Conservation (phyloP, 1,140 invertebrate species). For the Contarinia nasturtii region DNA sequence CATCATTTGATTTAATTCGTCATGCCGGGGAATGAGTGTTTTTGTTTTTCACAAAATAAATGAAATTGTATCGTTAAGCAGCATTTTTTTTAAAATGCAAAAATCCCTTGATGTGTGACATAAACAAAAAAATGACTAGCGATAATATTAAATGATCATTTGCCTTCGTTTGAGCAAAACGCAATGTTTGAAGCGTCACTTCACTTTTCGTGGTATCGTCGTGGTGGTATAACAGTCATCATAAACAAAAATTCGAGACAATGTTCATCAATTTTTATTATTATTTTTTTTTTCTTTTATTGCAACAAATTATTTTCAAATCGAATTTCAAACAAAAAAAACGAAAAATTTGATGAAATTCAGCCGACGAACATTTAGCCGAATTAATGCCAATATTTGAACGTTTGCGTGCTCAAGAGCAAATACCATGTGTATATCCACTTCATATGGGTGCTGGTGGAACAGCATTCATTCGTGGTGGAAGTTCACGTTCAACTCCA, state of each 20-base stretch:
- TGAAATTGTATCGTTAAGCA: not conserved
- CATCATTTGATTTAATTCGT: not conserved
- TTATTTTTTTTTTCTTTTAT: no score
- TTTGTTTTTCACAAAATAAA: not conserved
- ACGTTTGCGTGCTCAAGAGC: slow-evolving; percentile 68
- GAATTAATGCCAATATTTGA: slow-evolving; percentile 87
- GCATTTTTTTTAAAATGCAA: not conserved
- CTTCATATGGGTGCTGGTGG: slow-evolving; percentile 50
- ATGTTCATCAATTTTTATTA: no score
- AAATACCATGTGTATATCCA: slow-evolving; percentile 70
- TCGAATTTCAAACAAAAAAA: no score
- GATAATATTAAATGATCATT: not conserved
- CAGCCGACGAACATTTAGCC: slow-evolving; percentile 83
- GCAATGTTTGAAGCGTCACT: no score
- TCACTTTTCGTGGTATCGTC: no score
- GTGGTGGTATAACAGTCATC: no score
- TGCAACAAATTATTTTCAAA: no score
- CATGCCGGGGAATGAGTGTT: no score
- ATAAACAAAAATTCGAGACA: no score
- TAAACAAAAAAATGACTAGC: no score
- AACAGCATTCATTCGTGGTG: slow-evolving; percentile 24
- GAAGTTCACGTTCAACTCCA: slow-evolving; percentile 19
- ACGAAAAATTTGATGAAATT: slow-evolving; percentile 10
- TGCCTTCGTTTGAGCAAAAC: not conserved
- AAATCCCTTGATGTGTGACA: no score